These are phyloP conservation scores for Orycteropus afer DNA, from an alignment of 2,113 vertebrate genomes.

Conservation along the genomic window DNA sequence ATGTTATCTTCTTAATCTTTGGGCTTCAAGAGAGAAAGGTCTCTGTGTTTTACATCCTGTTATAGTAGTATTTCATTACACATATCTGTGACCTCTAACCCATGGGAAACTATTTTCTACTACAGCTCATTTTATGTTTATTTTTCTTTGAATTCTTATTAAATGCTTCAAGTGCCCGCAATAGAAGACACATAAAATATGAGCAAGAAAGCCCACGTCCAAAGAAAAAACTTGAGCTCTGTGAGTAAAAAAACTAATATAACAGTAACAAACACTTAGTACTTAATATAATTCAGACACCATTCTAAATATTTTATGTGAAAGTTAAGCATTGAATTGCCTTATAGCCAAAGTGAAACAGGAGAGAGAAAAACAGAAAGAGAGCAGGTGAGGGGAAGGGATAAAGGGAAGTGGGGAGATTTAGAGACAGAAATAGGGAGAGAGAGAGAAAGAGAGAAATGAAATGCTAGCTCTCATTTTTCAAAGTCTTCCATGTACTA, in stretches of 20 bases:
- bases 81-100: conserved; percentile 35
- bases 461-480: background rate
- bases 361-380: background rate
- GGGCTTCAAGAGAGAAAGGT: background rate
- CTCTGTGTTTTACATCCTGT: background rate
- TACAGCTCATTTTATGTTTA: conserved; percentile 42
- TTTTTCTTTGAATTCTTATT: conserved; percentile 36
- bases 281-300: background rate
- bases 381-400: background rate
- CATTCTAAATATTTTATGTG: background rate
- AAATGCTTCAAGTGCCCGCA: background rate
- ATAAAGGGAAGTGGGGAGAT: background rate
- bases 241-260: background rate
- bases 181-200: background rate
- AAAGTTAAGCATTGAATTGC: background rate
- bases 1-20: conserved; percentile 16
- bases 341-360: background rate
- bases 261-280: background rate
- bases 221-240: background rate
- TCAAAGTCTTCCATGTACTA: background rate
- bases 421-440: background rate
- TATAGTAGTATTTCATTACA: background rate
- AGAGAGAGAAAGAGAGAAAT: background rate
- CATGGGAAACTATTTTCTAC: conserved; percentile 26
- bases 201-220: background rate